A percentile compares a stretch with the other conserved stretches of the same genome.
Evolutionary conservation across 2,888 invertebrate species (phyloP).

Genomic region (Erannis defoliaria): DNA sequence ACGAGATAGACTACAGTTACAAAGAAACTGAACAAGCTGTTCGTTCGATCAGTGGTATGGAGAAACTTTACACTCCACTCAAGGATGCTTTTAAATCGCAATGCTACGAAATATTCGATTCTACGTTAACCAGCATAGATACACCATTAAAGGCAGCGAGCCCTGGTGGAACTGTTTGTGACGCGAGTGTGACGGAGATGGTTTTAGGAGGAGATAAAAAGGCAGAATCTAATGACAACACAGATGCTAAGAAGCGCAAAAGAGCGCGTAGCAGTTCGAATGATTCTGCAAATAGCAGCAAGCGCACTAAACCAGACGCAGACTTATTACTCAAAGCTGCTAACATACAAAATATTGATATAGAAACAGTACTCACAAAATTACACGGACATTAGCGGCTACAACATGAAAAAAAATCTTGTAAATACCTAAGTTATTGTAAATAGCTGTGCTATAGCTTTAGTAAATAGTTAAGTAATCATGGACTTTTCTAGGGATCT

Average conservation of each 20-base stretch:
- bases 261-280: constrained; percentile 63
- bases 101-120: constrained; percentile 79
- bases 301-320: constrained; percentile 69
- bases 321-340: constrained; percentile 70
- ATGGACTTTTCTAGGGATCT: constrained; percentile 1
- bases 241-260: constrained; percentile 70
- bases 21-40: constrained; percentile 75
- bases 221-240: constrained; percentile 54
- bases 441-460: constrained; percentile 12
- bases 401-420: constrained; percentile 15
- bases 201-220: constrained; percentile 67
- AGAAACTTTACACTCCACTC: constrained; percentile 73
- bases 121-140: constrained; percentile 78
- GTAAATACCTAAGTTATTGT: constrained; percentile 32
- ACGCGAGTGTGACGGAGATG: constrained; percentile 64
- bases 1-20: constrained; percentile 52
- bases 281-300: constrained; percentile 61
- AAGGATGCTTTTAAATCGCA: constrained; percentile 68
- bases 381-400: constrained; percentile 76
- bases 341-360: constrained; percentile 79
- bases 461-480: not conserved
- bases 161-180: constrained; percentile 54
- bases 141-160: constrained; percentile 71
- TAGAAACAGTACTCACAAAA: constrained; percentile 79
- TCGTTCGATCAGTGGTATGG: constrained; percentile 68